Conservation (phyloP, 2,888 invertebrate genomes). For the Oscheius sp. region DNA sequence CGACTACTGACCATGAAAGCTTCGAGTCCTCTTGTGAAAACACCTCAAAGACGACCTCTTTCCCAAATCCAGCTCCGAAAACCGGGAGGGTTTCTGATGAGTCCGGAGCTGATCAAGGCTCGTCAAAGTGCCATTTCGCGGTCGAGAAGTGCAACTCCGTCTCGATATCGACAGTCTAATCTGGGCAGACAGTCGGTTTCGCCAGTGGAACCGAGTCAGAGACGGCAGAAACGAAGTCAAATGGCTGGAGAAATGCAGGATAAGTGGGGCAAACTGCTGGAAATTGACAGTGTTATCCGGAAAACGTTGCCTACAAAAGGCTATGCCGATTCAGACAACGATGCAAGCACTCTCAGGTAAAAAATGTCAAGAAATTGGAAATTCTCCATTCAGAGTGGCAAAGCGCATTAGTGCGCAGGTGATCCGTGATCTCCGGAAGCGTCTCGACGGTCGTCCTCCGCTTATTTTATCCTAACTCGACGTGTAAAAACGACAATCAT, state of each 20-base stretch:
- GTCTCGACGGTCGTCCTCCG: background rate
- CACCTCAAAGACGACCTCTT: slow-evolving; percentile 28
- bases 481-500: too few species aligned
- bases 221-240: background rate
- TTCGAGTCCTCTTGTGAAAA: background rate
- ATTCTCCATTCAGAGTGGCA: slow-evolving; percentile 9
- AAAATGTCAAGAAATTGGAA: background rate
- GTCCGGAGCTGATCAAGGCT: slow-evolving; percentile 24
- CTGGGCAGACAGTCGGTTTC: background rate
- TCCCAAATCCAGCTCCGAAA: slow-evolving; percentile 20
- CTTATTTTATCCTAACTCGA: slow-evolving; percentile 1
- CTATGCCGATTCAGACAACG: background rate
- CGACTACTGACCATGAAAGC: background rate
- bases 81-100: slow-evolving; percentile 36
- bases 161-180: background rate
- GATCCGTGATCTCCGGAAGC: slow-evolving; percentile 27
- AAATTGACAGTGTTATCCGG: slow-evolving; percentile 1
- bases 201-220: background rate
- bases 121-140: background rate
- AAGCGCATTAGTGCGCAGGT: slow-evolving; percentile 21
- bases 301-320: background rate
- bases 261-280: slow-evolving; percentile 28
- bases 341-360: slow-evolving; percentile 17
- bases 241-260: slow-evolving; percentile 12
- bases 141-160: slow-evolving; percentile 23